Conservation (phyloP, 2,888 invertebrate genomes). For the Globia sparganii region DNA sequence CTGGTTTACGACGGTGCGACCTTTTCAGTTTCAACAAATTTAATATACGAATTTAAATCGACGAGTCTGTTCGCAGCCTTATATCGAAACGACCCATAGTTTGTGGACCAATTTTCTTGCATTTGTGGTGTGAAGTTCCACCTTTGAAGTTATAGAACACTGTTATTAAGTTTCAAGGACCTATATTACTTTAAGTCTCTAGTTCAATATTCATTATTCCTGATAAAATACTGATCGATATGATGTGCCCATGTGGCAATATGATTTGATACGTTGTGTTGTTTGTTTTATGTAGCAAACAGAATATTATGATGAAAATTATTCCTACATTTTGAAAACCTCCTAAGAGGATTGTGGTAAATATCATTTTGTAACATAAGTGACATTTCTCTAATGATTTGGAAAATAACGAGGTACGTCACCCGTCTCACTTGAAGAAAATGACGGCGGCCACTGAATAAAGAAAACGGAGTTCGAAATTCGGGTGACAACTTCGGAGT, state of each 20-base stretch:
- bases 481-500: too few species aligned
- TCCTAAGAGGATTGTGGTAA: background rate
- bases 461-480: background rate
- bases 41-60: background rate
- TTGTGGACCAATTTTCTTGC: slow-evolving; percentile 47
- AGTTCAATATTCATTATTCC: slow-evolving; percentile 21
- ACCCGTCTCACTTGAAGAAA: background rate
- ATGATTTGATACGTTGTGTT: too few species aligned
- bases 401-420: background rate
- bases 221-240: slow-evolving; percentile 12
- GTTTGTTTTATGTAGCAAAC: too few species aligned
- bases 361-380: background rate
- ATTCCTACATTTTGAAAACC: background rate
- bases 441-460: too few species aligned
- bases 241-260: background rate
- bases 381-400: background rate
- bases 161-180: slow-evolving; percentile 47
- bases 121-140: slow-evolving; percentile 50
- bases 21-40: background rate
- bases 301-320: too few species aligned
- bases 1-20: background rate
- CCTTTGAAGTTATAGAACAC: slow-evolving; percentile 54
- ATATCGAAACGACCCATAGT: slow-evolving; percentile 34
- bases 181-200: background rate
- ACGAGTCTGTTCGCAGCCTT: slow-evolving; percentile 14